Percentiles rank a stretch among this genome's conserved stretches.
Evolutionary conservation across 2,888 invertebrate species (phyloP).

Genomic region (Crossocerus cetratus): DNA sequence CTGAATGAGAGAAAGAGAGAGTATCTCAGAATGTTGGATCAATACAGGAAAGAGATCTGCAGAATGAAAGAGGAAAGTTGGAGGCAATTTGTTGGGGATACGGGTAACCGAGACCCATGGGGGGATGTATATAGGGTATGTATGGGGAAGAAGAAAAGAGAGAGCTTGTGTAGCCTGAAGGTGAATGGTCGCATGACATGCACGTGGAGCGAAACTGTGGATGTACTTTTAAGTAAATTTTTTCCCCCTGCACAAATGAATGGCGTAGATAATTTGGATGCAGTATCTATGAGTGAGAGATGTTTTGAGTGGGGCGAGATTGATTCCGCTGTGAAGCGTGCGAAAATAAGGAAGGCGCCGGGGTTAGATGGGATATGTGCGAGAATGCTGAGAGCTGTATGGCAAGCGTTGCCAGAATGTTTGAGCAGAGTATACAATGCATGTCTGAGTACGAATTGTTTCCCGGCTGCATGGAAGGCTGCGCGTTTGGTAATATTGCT

Average conservation of each 20-base stretch:
- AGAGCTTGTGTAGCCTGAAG: neutral
- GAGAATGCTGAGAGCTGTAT: neutral
- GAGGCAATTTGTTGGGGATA: constrained; percentile 1
- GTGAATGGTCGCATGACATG: neutral
- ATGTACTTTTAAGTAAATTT: neutral
- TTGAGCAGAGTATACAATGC: constrained; percentile 10
- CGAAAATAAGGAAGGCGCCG: neutral
- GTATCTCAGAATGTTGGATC: neutral
- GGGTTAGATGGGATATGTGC: constrained; percentile 7
- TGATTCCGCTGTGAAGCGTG: neutral
- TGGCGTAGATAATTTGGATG: neutral
- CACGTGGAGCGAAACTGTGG: constrained; percentile 16
- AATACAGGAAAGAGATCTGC: neutral
- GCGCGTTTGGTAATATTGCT: constrained; percentile 3
- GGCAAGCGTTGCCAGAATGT: constrained; percentile 5
- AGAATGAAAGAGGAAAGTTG: constrained; percentile 8
- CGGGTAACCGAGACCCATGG: neutral
- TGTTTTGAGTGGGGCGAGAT: constrained; percentile 11
- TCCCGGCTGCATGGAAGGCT: constrained; percentile 10
- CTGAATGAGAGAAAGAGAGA: neutral
- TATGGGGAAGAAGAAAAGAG: neutral
- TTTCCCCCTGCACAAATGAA: constrained; percentile 1
- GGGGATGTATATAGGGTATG: neutral
- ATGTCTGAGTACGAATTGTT: neutral
- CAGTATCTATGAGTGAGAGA: neutral